phyloP scores from a whole-genome alignment of 37 sponge, comb jelly and placozoan species.

The Petrosia ficiformis region DNA sequence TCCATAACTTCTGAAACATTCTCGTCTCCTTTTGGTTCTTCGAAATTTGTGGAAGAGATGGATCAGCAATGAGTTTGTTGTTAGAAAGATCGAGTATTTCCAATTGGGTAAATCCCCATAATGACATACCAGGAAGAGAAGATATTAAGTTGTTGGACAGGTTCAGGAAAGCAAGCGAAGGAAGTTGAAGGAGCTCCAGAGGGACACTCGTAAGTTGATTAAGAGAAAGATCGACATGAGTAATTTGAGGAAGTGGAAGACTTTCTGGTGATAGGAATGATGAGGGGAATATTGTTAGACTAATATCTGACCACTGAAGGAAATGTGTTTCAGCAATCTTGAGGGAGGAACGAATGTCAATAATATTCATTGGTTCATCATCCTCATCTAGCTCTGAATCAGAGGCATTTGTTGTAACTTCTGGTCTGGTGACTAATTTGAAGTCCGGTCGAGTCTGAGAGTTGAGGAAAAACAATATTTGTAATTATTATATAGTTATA shows the following conservation, averaged over 20 bases:
- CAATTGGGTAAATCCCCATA: conserved; percentile 29
- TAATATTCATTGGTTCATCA: conserved; percentile 30
- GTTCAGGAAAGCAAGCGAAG: conserved; percentile 44
- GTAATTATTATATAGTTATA: not conserved
- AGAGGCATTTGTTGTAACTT: not conserved
- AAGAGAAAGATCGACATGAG: conserved; percentile 57
- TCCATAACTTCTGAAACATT: conserved; percentile 32
- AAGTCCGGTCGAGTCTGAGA: conserved; percentile 29
- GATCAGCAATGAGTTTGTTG: conserved; percentile 31
- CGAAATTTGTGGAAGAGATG: not conserved
- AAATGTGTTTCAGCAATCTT: conserved; percentile 24
- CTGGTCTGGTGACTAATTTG: not conserved
- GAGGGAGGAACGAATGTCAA: conserved; percentile 35
- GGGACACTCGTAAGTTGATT: conserved; percentile 48
- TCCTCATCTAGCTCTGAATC: conserved; percentile 9
- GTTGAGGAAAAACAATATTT: not conserved
- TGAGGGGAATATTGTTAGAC: conserved; percentile 21
- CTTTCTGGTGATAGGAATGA: conserved; percentile 8
- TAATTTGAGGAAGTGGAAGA: not conserved
- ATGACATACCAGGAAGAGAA: conserved; percentile 12
- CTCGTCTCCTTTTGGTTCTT: not conserved
- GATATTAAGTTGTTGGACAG: conserved; percentile 58
- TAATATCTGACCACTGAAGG: conserved; percentile 56
- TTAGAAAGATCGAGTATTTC: conserved; percentile 51
- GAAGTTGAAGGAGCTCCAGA: conserved; percentile 34